Conservation (phyloP, 2,113 vertebrate genomes). For the Raja brachyura region DNA sequence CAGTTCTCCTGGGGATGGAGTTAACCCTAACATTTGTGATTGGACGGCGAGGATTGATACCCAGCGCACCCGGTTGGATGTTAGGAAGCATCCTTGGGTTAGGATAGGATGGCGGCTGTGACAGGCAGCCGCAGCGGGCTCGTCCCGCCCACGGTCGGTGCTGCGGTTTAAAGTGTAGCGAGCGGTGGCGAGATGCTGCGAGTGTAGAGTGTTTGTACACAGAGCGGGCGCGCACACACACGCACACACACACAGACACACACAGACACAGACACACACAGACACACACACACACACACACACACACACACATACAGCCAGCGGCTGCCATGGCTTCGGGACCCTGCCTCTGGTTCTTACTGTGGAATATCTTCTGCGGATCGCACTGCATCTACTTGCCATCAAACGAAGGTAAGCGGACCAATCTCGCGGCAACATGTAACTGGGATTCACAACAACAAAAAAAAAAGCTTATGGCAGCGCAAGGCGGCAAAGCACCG, state of each 20-base stretch:
- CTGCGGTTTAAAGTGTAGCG: constrained; percentile 15
- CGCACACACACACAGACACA: no score
- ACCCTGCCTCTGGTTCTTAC: neutral
- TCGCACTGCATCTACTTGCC: constrained; percentile 21
- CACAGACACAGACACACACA: no score
- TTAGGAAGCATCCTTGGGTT: neutral
- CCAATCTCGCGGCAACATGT: neutral
- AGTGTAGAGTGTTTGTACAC: constrained; percentile 8
- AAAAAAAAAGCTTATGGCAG: neutral
- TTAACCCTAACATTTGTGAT: neutral
- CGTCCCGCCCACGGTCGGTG: neutral
- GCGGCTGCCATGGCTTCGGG: neutral
- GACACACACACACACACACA: no score
- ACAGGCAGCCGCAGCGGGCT: neutral
- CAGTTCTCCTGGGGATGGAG: neutral
- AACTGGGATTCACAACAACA: neutral
- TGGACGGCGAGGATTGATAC: neutral
- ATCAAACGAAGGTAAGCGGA: neutral
- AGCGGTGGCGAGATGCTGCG: neutral
- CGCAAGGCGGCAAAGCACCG: neutral
- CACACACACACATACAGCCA: neutral
- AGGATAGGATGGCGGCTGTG: neutral
- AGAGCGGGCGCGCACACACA: neutral
- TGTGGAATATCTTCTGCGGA: constrained; percentile 2
- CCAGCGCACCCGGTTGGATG: neutral